Evolutionary conservation across 2,888 invertebrate species (phyloP).

Genomic region (Chymomyza procnemis): DNA sequence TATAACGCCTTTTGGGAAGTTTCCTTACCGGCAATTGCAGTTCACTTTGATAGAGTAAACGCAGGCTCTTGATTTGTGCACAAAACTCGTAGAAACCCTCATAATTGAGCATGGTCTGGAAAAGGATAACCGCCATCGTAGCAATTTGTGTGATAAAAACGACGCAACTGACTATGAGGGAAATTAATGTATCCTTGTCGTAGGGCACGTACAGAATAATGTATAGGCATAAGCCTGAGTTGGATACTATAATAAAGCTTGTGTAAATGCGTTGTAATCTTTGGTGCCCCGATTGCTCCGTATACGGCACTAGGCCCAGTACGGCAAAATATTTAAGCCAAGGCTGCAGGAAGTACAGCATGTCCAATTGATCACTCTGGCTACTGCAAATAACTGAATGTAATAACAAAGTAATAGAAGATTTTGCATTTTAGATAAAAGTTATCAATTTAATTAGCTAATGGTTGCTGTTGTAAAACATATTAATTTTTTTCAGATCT

Average conservation of each 20-base stretch:
- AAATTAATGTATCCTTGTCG: slow-evolving; percentile 41
- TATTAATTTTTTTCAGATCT: too few relatives aligned
- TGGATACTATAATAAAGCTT: slow-evolving; percentile 27
- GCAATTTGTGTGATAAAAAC: slow-evolving; percentile 52
- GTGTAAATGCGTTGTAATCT: slow-evolving; percentile 57
- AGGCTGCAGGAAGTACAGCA: slow-evolving; percentile 55
- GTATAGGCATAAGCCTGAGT: slow-evolving; percentile 39
- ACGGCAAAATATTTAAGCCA: slow-evolving; percentile 60
- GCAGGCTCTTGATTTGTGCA: slow-evolving; percentile 35
- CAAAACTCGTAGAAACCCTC: slow-evolving; percentile 49
- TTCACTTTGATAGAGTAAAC: slow-evolving; percentile 37
- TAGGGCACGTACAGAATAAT: slow-evolving; percentile 25
- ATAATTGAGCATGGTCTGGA: slow-evolving; percentile 55
- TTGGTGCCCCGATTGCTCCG: slow-evolving; percentile 24
- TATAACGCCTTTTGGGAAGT: slow-evolving; percentile 19
- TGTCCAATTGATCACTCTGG: slow-evolving; percentile 14
- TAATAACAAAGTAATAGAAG: not conserved
- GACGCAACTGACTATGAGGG: slow-evolving; percentile 54
- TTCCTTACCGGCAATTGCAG: slow-evolving; percentile 19
- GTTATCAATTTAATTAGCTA: not conserved
- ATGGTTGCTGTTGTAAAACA: too few relatives aligned
- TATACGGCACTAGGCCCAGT: slow-evolving; percentile 64
- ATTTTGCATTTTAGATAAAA: not conserved
- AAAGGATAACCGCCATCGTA: slow-evolving; percentile 46
- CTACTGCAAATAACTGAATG: not conserved